A percentile compares a stretch with the other conserved stretches of the same genome.
Evolutionary conservation across 2,888 invertebrate genomes (phyloP).

Genomic region (Unio delphinus): DNA sequence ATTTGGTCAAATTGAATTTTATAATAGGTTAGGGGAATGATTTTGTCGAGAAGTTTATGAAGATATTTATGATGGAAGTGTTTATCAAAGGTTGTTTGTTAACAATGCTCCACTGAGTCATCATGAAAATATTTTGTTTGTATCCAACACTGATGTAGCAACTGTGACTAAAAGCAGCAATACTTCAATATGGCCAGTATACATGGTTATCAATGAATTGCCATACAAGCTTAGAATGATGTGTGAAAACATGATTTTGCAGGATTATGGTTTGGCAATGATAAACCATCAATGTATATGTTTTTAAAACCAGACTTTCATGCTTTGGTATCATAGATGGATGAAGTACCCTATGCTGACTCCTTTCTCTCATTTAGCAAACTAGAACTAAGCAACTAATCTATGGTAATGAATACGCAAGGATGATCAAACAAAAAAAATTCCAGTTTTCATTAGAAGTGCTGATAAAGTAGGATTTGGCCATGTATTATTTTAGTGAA

Average conservation of each 20-base stretch:
- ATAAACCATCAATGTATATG: conserved; percentile 17
- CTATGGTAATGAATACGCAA: too few relatives aligned
- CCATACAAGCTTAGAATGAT: conserved; percentile 10
- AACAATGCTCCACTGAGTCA: conserved; percentile 10
- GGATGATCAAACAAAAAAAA: too few relatives aligned
- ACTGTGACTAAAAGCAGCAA: conserved; percentile 24
- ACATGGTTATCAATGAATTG: conserved; percentile 22
- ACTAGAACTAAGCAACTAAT: too few relatives aligned
- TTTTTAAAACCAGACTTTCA: conserved; percentile 11
- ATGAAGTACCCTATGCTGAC: too few relatives aligned
- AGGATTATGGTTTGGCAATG: conserved; percentile 21
- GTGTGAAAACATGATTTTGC: conserved; percentile 23
- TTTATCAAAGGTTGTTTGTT: conserved; percentile 9
- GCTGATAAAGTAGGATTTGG: too few relatives aligned
- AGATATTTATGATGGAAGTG: conserved; percentile 22
- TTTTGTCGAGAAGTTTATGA: conserved; percentile 3
- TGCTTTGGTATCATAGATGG: too few relatives aligned
- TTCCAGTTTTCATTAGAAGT: too few relatives aligned
- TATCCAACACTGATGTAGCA: conserved; percentile 25
- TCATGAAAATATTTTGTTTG: conserved; percentile 25
- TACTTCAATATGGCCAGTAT: conserved; percentile 25
- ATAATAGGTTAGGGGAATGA: conserved; percentile 4
- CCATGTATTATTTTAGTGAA: too few relatives aligned
- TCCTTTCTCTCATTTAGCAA: too few relatives aligned
- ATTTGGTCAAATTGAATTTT: conserved; percentile 7